These are phyloP conservation scores for Ericerus pela DNA, from an alignment of 1,140 invertebrate species.

Conservation along the genomic window DNA sequence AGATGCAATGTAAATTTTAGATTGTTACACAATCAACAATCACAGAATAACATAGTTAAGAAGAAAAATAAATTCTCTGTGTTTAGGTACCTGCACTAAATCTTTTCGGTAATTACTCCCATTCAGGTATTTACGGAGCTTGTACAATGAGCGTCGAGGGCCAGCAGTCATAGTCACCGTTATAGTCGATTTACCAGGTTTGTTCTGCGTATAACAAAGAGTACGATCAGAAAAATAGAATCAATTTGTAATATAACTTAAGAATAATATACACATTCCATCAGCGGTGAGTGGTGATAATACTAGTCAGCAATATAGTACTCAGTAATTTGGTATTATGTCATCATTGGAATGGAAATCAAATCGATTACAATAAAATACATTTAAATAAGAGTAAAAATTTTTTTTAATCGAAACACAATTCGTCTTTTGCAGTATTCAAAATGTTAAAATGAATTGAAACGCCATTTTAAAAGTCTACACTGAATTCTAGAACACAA, in stretches of 20 bases:
- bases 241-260: neutral
- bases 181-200: slow-evolving; percentile 58
- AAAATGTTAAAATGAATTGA: no score
- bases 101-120: slow-evolving; percentile 75
- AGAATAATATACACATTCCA: neutral
- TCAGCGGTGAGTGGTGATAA: slow-evolving; percentile 20
- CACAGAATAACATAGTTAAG: slow-evolving; percentile 14
- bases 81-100: slow-evolving; percentile 53
- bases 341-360: slow-evolving; percentile 14
- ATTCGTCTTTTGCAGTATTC: no score
- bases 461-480: no score
- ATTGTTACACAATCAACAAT: neutral
- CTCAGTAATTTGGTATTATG: neutral
- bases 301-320: slow-evolving; percentile 15
- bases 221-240: neutral
- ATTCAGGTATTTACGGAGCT: slow-evolving; percentile 61
- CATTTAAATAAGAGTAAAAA: no score
- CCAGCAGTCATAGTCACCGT: slow-evolving; percentile 67
- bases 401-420: no score
- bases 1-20: no score
- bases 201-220: slow-evolving; percentile 37
- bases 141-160: slow-evolving; percentile 63
- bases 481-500: no score
- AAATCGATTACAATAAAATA: no score
- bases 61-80: slow-evolving; percentile 14